Conservation (phyloP, 2,797 vertebrate genomes). For the Neopelma chrysocephalum region DNA sequence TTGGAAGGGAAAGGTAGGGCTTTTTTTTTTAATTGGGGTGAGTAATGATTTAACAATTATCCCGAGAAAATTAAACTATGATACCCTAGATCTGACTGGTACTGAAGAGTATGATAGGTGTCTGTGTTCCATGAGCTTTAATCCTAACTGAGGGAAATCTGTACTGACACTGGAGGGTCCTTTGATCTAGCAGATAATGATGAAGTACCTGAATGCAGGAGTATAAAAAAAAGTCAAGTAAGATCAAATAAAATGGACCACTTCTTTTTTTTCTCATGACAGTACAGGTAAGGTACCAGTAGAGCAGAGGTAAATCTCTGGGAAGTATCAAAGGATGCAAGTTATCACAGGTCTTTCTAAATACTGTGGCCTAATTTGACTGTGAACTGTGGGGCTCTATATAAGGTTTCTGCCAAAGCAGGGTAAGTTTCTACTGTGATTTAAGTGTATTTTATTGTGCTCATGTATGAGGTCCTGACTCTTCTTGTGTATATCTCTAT, state of each 20-base stretch:
- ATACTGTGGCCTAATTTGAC: neutral
- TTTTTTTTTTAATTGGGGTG: neutral
- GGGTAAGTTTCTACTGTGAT: neutral
- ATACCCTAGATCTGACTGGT: neutral
- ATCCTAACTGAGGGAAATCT: neutral
- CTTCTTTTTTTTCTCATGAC: neutral
- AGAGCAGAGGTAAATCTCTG: neutral
- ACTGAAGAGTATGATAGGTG: neutral
- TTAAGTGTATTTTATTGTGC: neutral
- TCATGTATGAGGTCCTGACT: neutral
- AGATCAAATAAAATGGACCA: neutral
- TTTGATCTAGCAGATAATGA: neutral
- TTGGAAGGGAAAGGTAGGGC: neutral
- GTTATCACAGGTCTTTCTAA: neutral
- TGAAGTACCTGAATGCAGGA: neutral
- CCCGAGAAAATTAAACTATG: neutral
- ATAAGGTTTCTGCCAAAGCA: neutral
- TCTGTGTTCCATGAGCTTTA: neutral
- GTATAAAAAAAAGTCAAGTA: neutral
- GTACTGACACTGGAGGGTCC: neutral
- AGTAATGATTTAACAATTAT: neutral
- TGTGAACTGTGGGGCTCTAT: neutral
- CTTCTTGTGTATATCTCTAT: accelerated
- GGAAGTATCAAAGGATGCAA: neutral
- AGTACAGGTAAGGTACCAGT: neutral